Percentiles rank a stretch among this genome's conserved stretches.
These are phyloP conservation scores for Nematostella vectensis DNA, from an alignment of 92 coral and sea anemone genomes.

Conservation along the genomic window DNA sequence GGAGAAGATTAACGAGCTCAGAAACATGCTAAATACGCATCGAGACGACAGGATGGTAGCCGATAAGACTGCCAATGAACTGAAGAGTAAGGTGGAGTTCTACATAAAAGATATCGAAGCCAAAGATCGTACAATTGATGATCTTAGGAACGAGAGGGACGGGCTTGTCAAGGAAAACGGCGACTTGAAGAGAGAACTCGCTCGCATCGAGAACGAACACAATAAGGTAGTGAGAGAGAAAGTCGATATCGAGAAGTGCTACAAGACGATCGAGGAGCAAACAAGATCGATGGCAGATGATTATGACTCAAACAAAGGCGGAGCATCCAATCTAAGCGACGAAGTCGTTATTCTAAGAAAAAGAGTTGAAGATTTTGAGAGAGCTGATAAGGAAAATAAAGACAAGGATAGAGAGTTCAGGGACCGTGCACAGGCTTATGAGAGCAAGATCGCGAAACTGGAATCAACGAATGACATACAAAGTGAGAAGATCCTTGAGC, in stretches of 20 bases:
- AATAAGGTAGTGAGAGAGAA: conserved; percentile 39
- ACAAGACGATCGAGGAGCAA: conserved; percentile 45
- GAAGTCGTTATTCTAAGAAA: conserved; percentile 46
- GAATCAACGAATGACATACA: conserved; percentile 66
- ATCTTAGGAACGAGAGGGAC: conserved; percentile 38
- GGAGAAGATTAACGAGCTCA: conserved; percentile 71
- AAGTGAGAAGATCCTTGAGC: conserved; percentile 64
- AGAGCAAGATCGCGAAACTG: conserved; percentile 52
- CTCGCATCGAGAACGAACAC: conserved; percentile 43
- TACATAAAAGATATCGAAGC: conserved; percentile 40
- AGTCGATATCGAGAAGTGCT: conserved; percentile 44
- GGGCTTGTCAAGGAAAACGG: conserved; percentile 38
- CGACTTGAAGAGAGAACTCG: conserved; percentile 45
- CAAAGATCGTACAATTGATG: conserved; percentile 38
- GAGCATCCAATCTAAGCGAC: conserved; percentile 55
- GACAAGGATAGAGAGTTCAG: conserved; percentile 58
- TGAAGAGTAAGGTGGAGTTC: conserved; percentile 47
- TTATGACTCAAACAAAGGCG: conserved; percentile 57
- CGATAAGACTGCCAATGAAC: conserved; percentile 51
- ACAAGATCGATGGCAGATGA: conserved; percentile 48
- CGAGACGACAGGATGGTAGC: conserved; percentile 46
- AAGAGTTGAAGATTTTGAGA: conserved; percentile 46
- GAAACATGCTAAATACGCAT: conserved; percentile 46
- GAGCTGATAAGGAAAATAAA: conserved; percentile 32
- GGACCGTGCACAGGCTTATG: conserved; percentile 33